These are phyloP conservation scores for Brachyalestes nurse DNA, from an alignment of 2,797 vertebrate genomes.

Conservation along the genomic window DNA sequence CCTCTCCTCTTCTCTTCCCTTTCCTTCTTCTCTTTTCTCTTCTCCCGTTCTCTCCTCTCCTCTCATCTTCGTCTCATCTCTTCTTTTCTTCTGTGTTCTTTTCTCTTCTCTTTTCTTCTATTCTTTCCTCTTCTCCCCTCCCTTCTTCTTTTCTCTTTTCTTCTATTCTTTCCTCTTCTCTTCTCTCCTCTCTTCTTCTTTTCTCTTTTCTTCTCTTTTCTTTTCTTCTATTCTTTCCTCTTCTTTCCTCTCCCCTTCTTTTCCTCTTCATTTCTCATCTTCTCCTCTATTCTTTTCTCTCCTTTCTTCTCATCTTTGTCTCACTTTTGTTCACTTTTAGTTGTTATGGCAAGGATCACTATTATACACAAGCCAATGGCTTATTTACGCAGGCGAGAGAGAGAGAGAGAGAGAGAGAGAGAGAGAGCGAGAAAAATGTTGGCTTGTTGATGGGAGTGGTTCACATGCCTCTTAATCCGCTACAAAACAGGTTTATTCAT, in stretches of 20 bases:
- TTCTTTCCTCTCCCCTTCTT: neutral
- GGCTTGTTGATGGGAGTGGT: constrained; percentile 12
- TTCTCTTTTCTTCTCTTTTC: constrained; percentile 6
- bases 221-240: neutral
- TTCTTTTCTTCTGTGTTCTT: neutral
- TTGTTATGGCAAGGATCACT: constrained; percentile 66
- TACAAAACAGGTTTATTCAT: constrained; percentile 46
- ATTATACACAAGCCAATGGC: constrained; percentile 65
- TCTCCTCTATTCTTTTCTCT: neutral
- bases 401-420: constrained; percentile 43
- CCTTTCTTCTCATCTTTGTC: neutral
- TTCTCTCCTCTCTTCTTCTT: neutral
- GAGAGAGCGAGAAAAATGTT: constrained; percentile 18
- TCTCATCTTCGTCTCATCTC: neutral
- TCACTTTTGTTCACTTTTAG: constrained; percentile 47
- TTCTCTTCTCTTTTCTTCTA: neutral
- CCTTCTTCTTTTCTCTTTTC: neutral
- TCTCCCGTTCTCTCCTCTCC: neutral
- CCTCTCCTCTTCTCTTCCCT: neutral
- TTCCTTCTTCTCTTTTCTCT: constrained; percentile 2
- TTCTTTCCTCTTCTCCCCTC: neutral
- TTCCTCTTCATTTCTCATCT: neutral
- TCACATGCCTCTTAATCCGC: constrained; percentile 35
- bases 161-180: neutral
- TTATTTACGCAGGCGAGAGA: constrained; percentile 68